phyloP scores from a whole-genome alignment of 2,888 invertebrate genomes.

The Hedya salicella region DNA sequence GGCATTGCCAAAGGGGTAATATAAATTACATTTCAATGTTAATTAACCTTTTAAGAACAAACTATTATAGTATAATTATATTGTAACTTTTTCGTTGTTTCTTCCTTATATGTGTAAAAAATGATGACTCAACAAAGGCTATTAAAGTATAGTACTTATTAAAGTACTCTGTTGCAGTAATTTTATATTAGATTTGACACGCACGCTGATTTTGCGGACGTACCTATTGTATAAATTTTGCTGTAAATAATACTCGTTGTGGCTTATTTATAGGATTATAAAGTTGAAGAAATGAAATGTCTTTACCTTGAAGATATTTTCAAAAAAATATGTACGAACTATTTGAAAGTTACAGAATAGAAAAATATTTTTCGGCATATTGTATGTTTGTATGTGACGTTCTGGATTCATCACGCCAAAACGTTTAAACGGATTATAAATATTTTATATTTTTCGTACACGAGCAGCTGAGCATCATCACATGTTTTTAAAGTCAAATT shows the following conservation, averaged over 20 bases:
- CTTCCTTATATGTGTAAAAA: constrained; percentile 39
- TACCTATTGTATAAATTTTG: background rate
- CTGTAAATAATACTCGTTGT: background rate
- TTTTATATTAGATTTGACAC: constrained; percentile 24
- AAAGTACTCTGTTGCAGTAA: constrained; percentile 1
- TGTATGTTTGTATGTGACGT: no score
- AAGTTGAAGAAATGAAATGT: no score
- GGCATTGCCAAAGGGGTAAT: constrained; percentile 25
- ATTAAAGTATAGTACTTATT: constrained; percentile 21
- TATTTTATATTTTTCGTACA: no score
- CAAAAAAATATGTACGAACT: no score
- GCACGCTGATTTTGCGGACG: background rate
- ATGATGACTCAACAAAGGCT: constrained; percentile 27
- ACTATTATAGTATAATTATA: constrained; percentile 32
- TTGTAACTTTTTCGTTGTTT: constrained; percentile 28
- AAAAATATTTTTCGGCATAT: no score
- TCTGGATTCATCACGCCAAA: no score
- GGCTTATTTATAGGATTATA: no score
- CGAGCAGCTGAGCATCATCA: no score
- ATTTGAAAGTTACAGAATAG: no score
- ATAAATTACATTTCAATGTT: constrained; percentile 30
- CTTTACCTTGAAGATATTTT: no score
- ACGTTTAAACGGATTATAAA: no score
- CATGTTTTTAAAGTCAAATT: no score
- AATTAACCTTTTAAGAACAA: constrained; percentile 28